These are phyloP conservation scores for Geopemphigus sp. DNA, from an alignment of 1,140 invertebrate species.

Conservation along the genomic window DNA sequence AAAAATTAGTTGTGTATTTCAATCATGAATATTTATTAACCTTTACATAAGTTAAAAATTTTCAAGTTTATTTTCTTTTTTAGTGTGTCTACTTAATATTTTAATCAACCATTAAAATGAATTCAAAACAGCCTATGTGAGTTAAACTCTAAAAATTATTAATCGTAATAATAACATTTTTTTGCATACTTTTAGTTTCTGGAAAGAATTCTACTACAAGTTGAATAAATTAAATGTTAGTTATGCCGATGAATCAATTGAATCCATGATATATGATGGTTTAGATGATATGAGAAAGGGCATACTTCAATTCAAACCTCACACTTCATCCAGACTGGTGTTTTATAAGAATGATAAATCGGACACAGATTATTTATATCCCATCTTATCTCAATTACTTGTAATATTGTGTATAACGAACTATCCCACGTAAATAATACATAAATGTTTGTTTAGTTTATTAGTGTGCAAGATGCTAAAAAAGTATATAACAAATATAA, in stretches of 20 bases:
- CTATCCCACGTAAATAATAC: not conserved
- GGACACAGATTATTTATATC: constrained; percentile 31
- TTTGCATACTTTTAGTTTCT: not conserved
- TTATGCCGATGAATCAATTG: constrained; percentile 35
- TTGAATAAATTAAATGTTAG: constrained; percentile 41
- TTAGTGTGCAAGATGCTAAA: constrained; percentile 19
- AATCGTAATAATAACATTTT: not conserved
- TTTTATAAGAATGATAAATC: constrained; percentile 45
- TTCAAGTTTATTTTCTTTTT: not conserved
- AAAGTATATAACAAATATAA: constrained; percentile 26
- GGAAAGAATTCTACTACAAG: constrained; percentile 45
- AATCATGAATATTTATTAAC: too few relatives aligned
- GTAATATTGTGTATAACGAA: not conserved
- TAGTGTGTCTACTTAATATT: not conserved
- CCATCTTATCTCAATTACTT: constrained; percentile 37
- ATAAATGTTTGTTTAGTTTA: constrained; percentile 23
- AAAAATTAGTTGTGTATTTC: too few relatives aligned
- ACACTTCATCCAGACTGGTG: constrained; percentile 4
- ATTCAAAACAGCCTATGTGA: constrained; percentile 2
- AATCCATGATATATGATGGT: constrained; percentile 33
- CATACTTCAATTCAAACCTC: constrained; percentile 33
- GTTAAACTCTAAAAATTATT: not conserved
- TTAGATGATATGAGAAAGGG: constrained; percentile 42
- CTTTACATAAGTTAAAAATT: not conserved
- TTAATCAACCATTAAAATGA: not conserved